Evolutionary conservation across 2,113 vertebrate genomes (phyloP).

Genomic region (Hassar affinis): DNA sequence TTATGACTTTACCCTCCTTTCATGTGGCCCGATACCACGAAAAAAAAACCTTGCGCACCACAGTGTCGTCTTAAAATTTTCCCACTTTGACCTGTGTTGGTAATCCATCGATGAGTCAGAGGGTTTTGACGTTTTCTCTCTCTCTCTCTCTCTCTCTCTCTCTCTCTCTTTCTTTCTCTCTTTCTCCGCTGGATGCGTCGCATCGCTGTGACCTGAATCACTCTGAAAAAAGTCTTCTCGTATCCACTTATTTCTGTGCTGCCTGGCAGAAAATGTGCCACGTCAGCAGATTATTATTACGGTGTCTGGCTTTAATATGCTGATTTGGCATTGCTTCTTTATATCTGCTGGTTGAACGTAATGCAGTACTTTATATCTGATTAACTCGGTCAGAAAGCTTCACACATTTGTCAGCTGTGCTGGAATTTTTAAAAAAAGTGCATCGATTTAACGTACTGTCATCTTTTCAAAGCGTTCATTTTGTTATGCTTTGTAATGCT

Average conservation of each 20-base stretch:
- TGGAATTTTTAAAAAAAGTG: background rate
- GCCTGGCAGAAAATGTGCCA: constrained; percentile 7
- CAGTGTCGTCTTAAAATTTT: constrained; percentile 4
- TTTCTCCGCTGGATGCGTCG: constrained; percentile 15
- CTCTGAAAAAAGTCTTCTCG: constrained; percentile 10
- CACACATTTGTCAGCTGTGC: background rate
- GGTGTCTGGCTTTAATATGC: background rate
- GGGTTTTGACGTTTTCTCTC: background rate
- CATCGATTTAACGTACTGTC: too few relatives aligned
- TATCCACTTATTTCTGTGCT: constrained; percentile 11
- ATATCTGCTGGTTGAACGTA: background rate
- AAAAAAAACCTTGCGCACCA: background rate
- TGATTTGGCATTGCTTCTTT: constrained; percentile 10
- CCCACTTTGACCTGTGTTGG: constrained; percentile 20
- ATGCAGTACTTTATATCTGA: background rate
- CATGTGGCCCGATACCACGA: constrained; percentile 37
- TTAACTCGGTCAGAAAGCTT: background rate
- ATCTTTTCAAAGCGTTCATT: too few relatives aligned
- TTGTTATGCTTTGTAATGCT: too few relatives aligned
- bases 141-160: too few relatives aligned
- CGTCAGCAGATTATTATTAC: constrained; percentile 8
- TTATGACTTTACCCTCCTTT: constrained; percentile 32
- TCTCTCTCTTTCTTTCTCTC: too few relatives aligned
- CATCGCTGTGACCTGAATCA: constrained; percentile 25
- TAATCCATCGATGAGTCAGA: constrained; percentile 41